Percentiles rank a stretch among this genome's conserved stretches.
phyloP scores from a whole-genome alignment of 1,140 invertebrate genomes.

The Lineus longissimus region DNA sequence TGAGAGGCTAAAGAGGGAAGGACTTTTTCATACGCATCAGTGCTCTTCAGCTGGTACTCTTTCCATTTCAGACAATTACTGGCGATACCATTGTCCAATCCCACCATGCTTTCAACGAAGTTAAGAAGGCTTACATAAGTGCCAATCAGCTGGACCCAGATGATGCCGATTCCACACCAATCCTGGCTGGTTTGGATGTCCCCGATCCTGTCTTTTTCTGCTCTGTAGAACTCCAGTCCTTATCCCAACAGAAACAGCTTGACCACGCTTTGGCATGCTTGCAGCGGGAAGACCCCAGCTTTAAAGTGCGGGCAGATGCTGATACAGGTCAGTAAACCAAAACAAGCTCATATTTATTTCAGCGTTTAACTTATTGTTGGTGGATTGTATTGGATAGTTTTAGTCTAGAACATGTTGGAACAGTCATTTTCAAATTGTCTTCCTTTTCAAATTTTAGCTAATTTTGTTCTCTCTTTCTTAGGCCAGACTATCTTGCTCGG shows the following conservation, averaged over 20 bases:
- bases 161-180: constrained; percentile 23
- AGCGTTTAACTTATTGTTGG: no score
- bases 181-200: constrained; percentile 64
- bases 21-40: no score
- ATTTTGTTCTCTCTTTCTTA: no score
- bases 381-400: no score
- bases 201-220: constrained; percentile 97
- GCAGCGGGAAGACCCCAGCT: constrained; percentile 88
- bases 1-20: no score
- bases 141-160: no score
- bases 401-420: no score
- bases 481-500: constrained; percentile 76
- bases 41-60: no score
- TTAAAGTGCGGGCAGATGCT: constrained; percentile 69
- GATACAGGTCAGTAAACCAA: no score
- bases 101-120: constrained; percentile 20
- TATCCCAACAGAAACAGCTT: constrained; percentile 69
- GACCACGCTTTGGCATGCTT: constrained; percentile 82
- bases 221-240: constrained; percentile 86
- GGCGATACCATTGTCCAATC: constrained; percentile 76
- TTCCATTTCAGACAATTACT: constrained; percentile 62
- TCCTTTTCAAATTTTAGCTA: no score
- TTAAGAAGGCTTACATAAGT: constrained; percentile 25
- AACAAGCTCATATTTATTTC: no score
- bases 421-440: no score